Base-by-base conservation (phyloP, 2,888 invertebrate species). In the Serrognathus titanus region DNA sequence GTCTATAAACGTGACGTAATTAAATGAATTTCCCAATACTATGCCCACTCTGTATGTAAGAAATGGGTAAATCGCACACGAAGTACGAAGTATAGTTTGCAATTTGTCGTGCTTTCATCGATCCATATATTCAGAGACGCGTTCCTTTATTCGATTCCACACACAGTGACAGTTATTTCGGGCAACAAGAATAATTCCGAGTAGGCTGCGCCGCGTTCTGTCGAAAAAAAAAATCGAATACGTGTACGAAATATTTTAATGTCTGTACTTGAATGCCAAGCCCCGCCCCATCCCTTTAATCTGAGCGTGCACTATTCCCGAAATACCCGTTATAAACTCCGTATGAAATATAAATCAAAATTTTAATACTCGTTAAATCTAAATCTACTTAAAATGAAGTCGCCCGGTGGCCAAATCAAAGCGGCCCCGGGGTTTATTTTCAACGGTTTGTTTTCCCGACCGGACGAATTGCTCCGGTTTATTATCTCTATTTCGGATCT, bases 261-360 rank as follows among this genome's bases (percentile, higher is more conserved):
- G 62, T 62, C 57, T 50, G 52, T 53, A 53, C 49, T 54, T 56
- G 57, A 55, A 55, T 60, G 60, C 62, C 60, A 62, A 62, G 57
- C 56, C 56, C 55, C 62, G 62, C 60, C 60, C 24, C 58, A 60
- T 63, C 61, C 57, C 60, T 52, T 57, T 56, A 62, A 63, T 61
- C 61, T 61, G 55, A 36, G 41, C 48, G 35, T 31, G 20, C 24
- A 20, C 48, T 50, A 45, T 45, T 51, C 61, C 55, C 48, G 57
- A 65, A 63, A 65, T 63, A 65, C 41, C 59, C 56, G 56, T 59
- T 60, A 64, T 63, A 62, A 64, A 65, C 53, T 63, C 57, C 55
- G 55, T 60, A 63, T 62, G 63, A 66, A 62, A 57, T 62, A 62
- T 66, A 66, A 66, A 66, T 66, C 66, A 66, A 67, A 63, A 58